Base-by-base conservation (phyloP, 2,888 invertebrate genomes). In the Leptinotarsa peninsularis region DNA sequence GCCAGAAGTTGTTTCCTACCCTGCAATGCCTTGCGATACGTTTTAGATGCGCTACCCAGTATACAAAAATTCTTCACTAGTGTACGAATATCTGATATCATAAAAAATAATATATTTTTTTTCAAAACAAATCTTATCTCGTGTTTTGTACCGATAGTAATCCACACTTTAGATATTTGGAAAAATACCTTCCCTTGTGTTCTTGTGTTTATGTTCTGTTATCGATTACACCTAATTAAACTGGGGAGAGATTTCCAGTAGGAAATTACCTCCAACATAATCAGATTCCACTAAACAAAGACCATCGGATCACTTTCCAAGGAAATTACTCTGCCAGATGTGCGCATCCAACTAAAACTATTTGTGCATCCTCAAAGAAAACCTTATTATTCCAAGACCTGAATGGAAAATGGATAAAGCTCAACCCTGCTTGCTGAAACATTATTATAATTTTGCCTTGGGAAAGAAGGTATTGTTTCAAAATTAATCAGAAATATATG, bases 341-440 rank as follows among this genome's bases (percentile, higher is more conserved):
- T 63, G 27, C n/a, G 33, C 63, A 43, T 63, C 13, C 63, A 63
- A n/a, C 43, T 63, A 14, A 33, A 63, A 63, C 63, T 43, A 43
- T 43, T 63, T 63, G 63, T 63, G 63, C 63, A 63, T 63, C 63
- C 63, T 63, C 63, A 27, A 43, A 63, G 63, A 63, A 58, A 63
- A 63, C 63, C n/a, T 17, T 7, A 63, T 63, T n/a, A 63, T 23
- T 58, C 23, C 58, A 58, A 23, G 14, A 15, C 23, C 33, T 63
- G 21, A n/a, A 63, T 63, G n/a, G n/a, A n/a, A 63, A 63, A 33
- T 63, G 43, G n/a, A 63, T 33, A 17, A 60, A 33, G 63, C 33
- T 63, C 33, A 63, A n/a, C 27, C 33, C 3, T 33, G n/a, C 33
- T 33, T 17, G n/a, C 18, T 63, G 63, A 5, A 63, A 63, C n/a